Conservation (phyloP, 64 coral and sea anemone genomes). For the Dendrophyllia cribrosa region DNA sequence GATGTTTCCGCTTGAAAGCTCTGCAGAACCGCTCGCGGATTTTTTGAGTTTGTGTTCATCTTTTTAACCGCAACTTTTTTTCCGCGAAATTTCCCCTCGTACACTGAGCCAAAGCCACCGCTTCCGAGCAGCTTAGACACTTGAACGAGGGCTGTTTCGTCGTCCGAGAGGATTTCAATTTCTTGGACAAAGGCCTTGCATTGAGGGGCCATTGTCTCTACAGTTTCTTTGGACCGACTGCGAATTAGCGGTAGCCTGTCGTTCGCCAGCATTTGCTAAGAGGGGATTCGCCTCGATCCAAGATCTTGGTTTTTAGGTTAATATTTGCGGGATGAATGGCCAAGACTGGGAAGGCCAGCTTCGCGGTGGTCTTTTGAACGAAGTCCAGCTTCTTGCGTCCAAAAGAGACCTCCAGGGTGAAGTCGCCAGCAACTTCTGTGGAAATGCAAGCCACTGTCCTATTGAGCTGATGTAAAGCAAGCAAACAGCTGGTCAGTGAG, state of each 20-base stretch:
- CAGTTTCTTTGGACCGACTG: slow-evolving; percentile 59
- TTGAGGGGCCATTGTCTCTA: slow-evolving; percentile 80
- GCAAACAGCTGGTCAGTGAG: slow-evolving; percentile 81
- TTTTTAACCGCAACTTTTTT: slow-evolving; percentile 84
- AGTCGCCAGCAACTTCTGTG: slow-evolving; percentile 97
- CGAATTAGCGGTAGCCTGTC: slow-evolving; percentile 65
- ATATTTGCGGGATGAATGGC: neutral
- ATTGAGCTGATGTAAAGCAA: slow-evolving; percentile 76
- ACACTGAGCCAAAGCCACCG: slow-evolving; percentile 94
- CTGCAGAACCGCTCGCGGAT: slow-evolving; percentile 87
- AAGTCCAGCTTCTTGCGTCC: slow-evolving; percentile 70
- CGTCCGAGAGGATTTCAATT: slow-evolving; percentile 87
- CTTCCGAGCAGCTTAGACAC: slow-evolving; percentile 82
- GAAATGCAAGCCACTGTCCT: slow-evolving; percentile 72
- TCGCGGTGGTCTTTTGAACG: slow-evolving; percentile 23
- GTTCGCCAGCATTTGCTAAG: slow-evolving; percentile 49
- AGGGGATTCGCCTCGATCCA: slow-evolving; percentile 45
- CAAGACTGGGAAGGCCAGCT: slow-evolving; percentile 79
- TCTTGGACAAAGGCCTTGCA: slow-evolving; percentile 86
- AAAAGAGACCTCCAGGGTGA: slow-evolving; percentile 54
- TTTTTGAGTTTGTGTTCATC: slow-evolving; percentile 92
- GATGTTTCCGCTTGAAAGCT: slow-evolving; percentile 96
- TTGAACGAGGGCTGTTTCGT: slow-evolving; percentile 83
- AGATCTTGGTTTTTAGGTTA: neutral
- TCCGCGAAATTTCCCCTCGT: slow-evolving; percentile 81